These are phyloP conservation scores for Fulica atra DNA, from an alignment of 2,113 vertebrate genomes.

Conservation along the genomic window DNA sequence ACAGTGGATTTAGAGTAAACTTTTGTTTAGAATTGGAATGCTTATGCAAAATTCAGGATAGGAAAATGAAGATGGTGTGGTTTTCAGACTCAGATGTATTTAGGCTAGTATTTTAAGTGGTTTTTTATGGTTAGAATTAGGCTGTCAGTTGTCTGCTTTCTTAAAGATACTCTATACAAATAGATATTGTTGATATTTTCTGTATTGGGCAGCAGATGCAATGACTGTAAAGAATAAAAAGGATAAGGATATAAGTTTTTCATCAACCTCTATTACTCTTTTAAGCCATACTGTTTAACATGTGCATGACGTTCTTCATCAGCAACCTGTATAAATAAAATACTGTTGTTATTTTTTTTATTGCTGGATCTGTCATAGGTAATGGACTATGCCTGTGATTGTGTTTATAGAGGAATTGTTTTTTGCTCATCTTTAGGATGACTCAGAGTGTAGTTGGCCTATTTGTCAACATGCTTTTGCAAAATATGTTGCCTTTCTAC, in stretches of 20 bases:
- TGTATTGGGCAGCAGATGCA: not conserved
- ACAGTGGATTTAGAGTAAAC: not conserved
- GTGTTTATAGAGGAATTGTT: not conserved
- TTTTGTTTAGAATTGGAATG: not conserved
- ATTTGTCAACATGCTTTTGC: not conserved
- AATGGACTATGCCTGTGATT: not conserved
- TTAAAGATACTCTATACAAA: not conserved
- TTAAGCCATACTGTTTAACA: not conserved
- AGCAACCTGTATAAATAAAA: not conserved
- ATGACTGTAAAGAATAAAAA: not conserved
- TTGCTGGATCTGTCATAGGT: not conserved
- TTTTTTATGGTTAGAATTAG: not conserved
- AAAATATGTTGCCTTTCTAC: constrained; percentile 5
- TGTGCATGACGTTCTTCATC: not conserved
- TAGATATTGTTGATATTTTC: not conserved
- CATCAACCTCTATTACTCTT: not conserved
- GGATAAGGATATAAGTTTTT: not conserved
- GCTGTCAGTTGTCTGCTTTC: not conserved
- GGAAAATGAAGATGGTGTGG: not conserved
- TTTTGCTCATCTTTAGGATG: constrained; percentile 31
- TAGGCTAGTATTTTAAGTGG: not conserved
- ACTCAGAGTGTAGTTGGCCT: constrained; percentile 12
- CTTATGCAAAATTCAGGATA: not conserved
- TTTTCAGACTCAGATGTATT: not conserved
- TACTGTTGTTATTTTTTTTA: not conserved